Evolutionary conservation across 2,888 invertebrate species (phyloP).

Genomic region (Thymelicus lineola): DNA sequence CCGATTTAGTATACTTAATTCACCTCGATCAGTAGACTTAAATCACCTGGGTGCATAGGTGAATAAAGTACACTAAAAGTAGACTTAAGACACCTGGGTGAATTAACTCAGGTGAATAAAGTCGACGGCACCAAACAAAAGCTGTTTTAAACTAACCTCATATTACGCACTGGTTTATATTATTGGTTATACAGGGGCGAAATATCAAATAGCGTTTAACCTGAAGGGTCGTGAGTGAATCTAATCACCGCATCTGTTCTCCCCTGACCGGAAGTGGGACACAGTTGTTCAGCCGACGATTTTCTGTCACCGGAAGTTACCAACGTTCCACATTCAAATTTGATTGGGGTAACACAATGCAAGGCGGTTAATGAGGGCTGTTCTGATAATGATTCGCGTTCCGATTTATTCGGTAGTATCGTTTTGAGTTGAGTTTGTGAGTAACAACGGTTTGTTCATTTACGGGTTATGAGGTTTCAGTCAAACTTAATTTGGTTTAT

Average conservation of each 20-base stretch:
- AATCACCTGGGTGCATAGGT: too few species aligned
- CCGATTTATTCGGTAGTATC: slow-evolving; percentile 44
- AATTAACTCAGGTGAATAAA: too few species aligned
- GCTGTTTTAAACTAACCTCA: slow-evolving; percentile 25
- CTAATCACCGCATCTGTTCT: slow-evolving; percentile 82
- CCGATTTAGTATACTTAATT: too few species aligned
- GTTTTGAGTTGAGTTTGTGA: slow-evolving; percentile 24
- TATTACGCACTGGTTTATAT: slow-evolving; percentile 32
- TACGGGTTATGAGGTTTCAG: slow-evolving; percentile 10
- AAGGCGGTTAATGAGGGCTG: slow-evolving; percentile 61
- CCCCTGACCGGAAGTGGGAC: slow-evolving; percentile 80
- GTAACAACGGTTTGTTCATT: slow-evolving; percentile 35
- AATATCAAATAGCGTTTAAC: slow-evolving; percentile 71
- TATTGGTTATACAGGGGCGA: slow-evolving; percentile 43
- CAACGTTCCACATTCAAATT: slow-evolving; percentile 82
- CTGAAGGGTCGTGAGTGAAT: slow-evolving; percentile 67
- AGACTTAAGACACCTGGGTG: too few species aligned
- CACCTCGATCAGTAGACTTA: too few species aligned
- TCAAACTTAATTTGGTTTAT: too few species aligned
- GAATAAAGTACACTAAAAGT: too few species aligned
- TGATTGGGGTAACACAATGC: slow-evolving; percentile 76
- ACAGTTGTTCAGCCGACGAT: slow-evolving; percentile 82
- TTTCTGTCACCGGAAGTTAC: slow-evolving; percentile 83
- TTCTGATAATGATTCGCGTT: slow-evolving; percentile 42
- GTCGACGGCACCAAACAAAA: slow-evolving; percentile 31